Evolutionary conservation across 1,140 invertebrate species (phyloP).

Genomic region (Paralvinella palmiformis): DNA sequence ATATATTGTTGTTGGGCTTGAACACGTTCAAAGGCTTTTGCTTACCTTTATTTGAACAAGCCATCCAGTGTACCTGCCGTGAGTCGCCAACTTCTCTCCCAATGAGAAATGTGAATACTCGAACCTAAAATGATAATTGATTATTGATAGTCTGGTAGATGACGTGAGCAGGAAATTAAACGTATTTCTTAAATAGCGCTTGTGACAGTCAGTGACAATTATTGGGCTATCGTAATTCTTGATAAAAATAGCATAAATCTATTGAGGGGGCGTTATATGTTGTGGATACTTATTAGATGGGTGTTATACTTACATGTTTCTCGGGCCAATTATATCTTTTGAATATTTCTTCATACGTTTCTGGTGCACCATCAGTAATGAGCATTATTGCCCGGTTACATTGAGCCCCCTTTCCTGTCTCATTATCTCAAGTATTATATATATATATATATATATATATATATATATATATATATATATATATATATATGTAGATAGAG

Average conservation of each 20-base stretch:
- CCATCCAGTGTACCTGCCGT: conserved; percentile 91
- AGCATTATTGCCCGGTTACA: conserved; percentile 99
- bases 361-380: conserved; percentile 93
- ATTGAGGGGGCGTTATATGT: too few species aligned
- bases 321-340: conserved; percentile 68
- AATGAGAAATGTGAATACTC: conserved; percentile 97
- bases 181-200: too few species aligned
- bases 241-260: too few species aligned
- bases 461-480: too few species aligned
- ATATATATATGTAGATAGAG: too few species aligned
- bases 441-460: too few species aligned
- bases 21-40: too few species aligned
- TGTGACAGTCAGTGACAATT: too few species aligned
- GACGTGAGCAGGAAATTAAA: neutral
- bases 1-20: too few species aligned
- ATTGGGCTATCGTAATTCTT: too few species aligned
- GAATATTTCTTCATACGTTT: conserved; percentile 87
- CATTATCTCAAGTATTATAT: conserved; percentile 28
- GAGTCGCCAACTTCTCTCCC: conserved; percentile 89
- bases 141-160: neutral
- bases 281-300: too few species aligned
- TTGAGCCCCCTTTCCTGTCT: conserved; percentile 63
- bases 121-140: conserved; percentile 57
- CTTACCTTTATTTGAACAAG: conserved; percentile 88
- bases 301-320: conserved; percentile 9